Conservation (phyloP, 2,113 vertebrate genomes). For the Emydura subglobosa region DNA sequence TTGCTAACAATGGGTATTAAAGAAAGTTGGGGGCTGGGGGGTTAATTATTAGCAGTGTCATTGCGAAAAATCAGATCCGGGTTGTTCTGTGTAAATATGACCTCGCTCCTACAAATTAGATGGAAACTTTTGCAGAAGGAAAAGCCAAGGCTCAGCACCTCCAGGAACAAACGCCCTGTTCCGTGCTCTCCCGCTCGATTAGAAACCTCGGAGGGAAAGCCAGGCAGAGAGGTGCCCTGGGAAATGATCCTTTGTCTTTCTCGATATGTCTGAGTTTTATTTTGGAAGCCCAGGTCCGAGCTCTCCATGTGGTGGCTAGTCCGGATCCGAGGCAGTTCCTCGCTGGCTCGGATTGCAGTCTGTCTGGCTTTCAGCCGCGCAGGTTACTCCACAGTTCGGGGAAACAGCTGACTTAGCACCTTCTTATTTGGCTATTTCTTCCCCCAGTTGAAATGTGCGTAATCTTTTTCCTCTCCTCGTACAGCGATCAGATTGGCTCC, state of each 20-base stretch:
- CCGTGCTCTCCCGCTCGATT: neutral
- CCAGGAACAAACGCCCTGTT: neutral
- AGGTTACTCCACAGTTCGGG: neutral
- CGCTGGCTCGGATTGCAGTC: no score
- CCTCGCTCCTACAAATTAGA: neutral
- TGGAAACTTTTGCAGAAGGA: neutral
- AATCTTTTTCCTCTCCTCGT: neutral
- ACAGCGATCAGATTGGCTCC: neutral
- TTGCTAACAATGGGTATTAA: neutral
- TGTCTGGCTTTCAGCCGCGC: neutral
- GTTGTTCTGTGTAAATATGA: neutral
- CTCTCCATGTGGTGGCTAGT: neutral
- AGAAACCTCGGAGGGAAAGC: neutral
- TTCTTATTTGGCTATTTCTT: neutral
- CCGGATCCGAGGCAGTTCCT: neutral
- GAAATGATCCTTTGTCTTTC: neutral
- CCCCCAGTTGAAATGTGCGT: neutral
- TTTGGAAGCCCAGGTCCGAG: neutral
- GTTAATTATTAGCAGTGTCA: neutral
- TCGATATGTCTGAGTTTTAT: neutral
- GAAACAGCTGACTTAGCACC: neutral
- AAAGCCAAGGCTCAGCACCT: neutral
- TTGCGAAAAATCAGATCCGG: neutral
- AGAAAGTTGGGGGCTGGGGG: neutral
- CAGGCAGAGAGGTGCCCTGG: neutral